These are phyloP conservation scores for Stenchaetothrips biformis DNA, from an alignment of 2,888 invertebrate genomes.

Conservation along the genomic window DNA sequence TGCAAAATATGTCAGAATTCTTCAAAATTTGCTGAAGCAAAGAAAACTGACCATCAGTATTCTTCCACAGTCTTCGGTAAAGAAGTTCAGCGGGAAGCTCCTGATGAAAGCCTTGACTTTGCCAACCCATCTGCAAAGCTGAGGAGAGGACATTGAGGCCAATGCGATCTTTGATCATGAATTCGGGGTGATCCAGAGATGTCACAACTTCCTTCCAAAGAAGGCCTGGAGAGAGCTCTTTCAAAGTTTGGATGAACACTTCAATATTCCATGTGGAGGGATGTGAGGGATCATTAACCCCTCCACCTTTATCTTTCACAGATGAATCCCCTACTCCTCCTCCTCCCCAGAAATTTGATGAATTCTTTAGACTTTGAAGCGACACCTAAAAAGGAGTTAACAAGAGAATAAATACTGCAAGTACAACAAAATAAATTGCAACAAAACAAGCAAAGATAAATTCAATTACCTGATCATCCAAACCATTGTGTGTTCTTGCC, in stretches of 20 bases:
- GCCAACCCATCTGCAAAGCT: constrained; percentile 74
- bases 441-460: too few relatives aligned
- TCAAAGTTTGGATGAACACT: constrained; percentile 85
- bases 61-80: constrained; percentile 82
- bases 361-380: constrained; percentile 38
- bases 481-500: constrained; percentile 75
- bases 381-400: constrained; percentile 26
- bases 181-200: constrained; percentile 87
- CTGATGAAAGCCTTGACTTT: constrained; percentile 64
- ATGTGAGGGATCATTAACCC: constrained; percentile 35
- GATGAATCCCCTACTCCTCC: constrained; percentile 40
- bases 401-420: background rate
- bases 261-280: constrained; percentile 85
- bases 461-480: constrained; percentile 52
- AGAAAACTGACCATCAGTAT: constrained; percentile 88
- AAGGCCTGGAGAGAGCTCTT: constrained; percentile 76
- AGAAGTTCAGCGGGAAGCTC: constrained; percentile 78
- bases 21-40: constrained; percentile 81
- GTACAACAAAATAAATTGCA: background rate
- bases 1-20: constrained; percentile 88
- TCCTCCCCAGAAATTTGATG: constrained; percentile 40
- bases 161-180: constrained; percentile 79
- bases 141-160: constrained; percentile 78
- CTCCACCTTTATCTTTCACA: constrained; percentile 51
- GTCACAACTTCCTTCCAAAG: constrained; percentile 90